phyloP scores from a whole-genome alignment of 53 echinoderm and acorn worm species.

The Temnopleurus reevesii region DNA sequence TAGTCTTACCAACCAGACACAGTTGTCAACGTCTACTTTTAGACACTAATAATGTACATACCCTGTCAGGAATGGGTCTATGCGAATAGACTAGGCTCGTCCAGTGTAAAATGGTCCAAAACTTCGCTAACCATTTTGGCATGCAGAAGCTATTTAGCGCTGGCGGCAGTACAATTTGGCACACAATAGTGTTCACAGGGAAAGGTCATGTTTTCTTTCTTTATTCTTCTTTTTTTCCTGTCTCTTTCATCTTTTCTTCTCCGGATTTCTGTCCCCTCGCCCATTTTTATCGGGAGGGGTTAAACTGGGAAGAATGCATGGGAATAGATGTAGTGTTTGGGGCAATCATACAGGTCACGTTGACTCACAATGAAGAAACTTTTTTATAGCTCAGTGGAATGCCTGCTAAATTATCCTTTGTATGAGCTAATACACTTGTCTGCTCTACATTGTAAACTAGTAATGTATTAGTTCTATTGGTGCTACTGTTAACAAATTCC shows the following conservation, averaged over 20 bases:
- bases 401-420: too few relatives aligned
- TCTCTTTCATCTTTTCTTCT: background rate
- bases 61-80: too few relatives aligned
- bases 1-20: too few relatives aligned
- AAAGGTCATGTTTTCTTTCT: constrained; percentile 39
- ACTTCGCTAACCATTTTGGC: constrained; percentile 31
- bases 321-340: background rate
- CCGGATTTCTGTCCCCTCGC: background rate
- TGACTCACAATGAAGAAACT: background rate
- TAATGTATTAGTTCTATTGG: too few relatives aligned
- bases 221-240: background rate
- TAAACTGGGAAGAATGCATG: background rate
- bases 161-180: constrained; percentile 52
- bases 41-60: too few relatives aligned
- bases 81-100: too few relatives aligned
- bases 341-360: background rate
- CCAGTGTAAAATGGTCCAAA: background rate
- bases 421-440: too few relatives aligned
- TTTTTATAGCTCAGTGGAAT: background rate
- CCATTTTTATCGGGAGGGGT: background rate
- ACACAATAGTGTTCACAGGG: constrained; percentile 38
- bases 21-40: too few relatives aligned
- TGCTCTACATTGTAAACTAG: too few relatives aligned
- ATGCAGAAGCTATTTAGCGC: constrained; percentile 45
- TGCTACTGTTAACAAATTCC: too few relatives aligned